Percentiles rank a stretch among this genome's conserved stretches.
phyloP scores from a whole-genome alignment of 1,140 invertebrate genomes.

The Euura saliciscinereae region DNA sequence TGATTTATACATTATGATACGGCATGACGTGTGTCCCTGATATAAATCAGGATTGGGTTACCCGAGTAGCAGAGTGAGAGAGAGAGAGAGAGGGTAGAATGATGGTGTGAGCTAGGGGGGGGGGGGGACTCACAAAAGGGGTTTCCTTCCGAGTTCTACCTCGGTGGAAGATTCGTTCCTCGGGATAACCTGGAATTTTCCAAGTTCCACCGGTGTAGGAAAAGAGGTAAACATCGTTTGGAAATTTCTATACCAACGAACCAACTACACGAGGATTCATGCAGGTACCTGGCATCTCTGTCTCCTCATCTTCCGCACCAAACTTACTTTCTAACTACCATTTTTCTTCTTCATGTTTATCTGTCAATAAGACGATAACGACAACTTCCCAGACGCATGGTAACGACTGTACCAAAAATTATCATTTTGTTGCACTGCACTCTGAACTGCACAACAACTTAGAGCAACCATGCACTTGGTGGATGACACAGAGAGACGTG shows the following conservation, averaged over 20 bases:
- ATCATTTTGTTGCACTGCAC: no score
- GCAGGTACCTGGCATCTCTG: neutral
- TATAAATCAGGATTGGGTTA: constrained; percentile 4
- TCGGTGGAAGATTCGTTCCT: neutral
- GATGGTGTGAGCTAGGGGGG: neutral
- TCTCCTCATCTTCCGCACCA: neutral
- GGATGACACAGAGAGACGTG: no score
- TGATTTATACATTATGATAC: constrained; percentile 7
- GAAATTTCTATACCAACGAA: neutral
- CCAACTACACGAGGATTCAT: neutral
- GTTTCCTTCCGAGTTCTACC: neutral
- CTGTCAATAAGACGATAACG: no score
- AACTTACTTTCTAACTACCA: no score
- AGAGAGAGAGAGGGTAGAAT: neutral
- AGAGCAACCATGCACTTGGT: no score
- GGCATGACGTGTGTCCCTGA: neutral
- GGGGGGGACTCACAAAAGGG: neutral
- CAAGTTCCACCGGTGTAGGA: neutral
- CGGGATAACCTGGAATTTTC: neutral
- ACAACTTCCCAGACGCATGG: no score
- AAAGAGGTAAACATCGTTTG: neutral
- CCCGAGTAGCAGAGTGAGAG: neutral
- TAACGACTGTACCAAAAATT: no score
- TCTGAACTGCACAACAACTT: no score
- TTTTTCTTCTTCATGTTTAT: no score